Conservation (phyloP, 2,888 invertebrate species). For the Drosophila melanocephala region DNA sequence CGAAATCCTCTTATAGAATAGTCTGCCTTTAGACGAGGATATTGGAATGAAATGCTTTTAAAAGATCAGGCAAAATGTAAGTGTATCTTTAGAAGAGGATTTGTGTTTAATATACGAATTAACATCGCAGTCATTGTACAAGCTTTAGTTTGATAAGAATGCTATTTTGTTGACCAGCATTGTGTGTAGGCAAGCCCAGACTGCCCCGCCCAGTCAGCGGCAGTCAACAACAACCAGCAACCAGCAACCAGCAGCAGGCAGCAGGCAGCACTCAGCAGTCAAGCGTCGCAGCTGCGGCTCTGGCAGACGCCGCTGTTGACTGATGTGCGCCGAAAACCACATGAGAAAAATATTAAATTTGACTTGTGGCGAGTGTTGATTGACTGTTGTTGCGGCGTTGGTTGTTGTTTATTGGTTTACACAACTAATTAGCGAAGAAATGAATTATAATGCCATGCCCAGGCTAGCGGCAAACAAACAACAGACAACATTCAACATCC, state of each 20-base stretch:
- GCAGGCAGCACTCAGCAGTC: not conserved
- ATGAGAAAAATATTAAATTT: constrained; percentile 52
- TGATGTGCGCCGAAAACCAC: constrained; percentile 57
- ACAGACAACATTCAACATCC: constrained; percentile 10
- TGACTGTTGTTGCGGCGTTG: constrained; percentile 36
- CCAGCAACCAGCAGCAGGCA: not conserved
- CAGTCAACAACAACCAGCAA: not conserved
- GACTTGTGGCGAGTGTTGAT: constrained; percentile 47
- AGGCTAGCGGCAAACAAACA: constrained; percentile 24
- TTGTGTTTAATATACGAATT: not conserved
- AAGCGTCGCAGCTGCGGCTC: constrained; percentile 22
- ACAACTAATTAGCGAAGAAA: constrained; percentile 62
- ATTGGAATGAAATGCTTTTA: not conserved
- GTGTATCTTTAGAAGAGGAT: not conserved
- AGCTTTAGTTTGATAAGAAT: not conserved
- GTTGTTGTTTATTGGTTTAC: constrained; percentile 62
- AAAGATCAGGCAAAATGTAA: not conserved
- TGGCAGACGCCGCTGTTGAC: constrained; percentile 46
- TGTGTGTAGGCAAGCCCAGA: constrained; percentile 20
- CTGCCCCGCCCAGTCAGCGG: constrained; percentile 11
- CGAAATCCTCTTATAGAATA: not conserved
- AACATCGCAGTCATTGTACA: not conserved
- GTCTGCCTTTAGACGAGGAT: not conserved
- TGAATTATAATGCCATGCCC: constrained; percentile 44
- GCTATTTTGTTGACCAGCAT: not conserved